A percentile compares a stretch with the other conserved stretches of the same genome.
phyloP scores from a whole-genome alignment of 2,888 invertebrate species.

The Tachystola acroxantha region DNA sequence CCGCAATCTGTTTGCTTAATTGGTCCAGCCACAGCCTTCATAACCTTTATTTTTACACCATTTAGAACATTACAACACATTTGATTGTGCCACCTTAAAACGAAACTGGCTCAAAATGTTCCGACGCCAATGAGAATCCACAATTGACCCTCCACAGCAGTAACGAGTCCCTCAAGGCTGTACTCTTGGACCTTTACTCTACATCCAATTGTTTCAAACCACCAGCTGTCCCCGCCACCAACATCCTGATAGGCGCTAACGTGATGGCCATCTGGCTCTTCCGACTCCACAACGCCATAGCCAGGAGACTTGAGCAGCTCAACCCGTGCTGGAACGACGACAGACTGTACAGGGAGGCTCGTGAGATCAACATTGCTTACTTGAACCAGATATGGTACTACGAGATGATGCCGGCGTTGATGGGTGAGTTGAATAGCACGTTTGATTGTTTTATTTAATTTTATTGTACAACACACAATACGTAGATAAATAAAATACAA shows the following conservation, averaged over 20 bases:
- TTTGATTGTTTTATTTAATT: not conserved
- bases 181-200: too few relatives aligned
- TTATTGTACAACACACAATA: not conserved
- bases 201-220: too few relatives aligned
- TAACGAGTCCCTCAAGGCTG: too few relatives aligned
- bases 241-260: constrained; percentile 28
- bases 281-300: constrained; percentile 88
- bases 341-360: constrained; percentile 85
- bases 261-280: constrained; percentile 29
- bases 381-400: constrained; percentile 89
- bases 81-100: too few relatives aligned
- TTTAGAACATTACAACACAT: too few relatives aligned
- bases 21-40: too few relatives aligned
- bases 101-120: too few relatives aligned
- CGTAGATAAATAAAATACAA: too few relatives aligned
- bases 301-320: constrained; percentile 80
- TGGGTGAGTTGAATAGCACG: constrained; percentile 78
- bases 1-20: too few relatives aligned
- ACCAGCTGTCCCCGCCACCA: constrained; percentile 9
- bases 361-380: constrained; percentile 85
- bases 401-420: constrained; percentile 86
- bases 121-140: too few relatives aligned
- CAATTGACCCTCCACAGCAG: too few relatives aligned
- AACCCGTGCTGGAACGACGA: constrained; percentile 94
- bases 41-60: too few relatives aligned